Evolutionary conservation across 2,113 vertebrate species (phyloP).

Genomic region (Microcebus ravelobensis): DNA sequence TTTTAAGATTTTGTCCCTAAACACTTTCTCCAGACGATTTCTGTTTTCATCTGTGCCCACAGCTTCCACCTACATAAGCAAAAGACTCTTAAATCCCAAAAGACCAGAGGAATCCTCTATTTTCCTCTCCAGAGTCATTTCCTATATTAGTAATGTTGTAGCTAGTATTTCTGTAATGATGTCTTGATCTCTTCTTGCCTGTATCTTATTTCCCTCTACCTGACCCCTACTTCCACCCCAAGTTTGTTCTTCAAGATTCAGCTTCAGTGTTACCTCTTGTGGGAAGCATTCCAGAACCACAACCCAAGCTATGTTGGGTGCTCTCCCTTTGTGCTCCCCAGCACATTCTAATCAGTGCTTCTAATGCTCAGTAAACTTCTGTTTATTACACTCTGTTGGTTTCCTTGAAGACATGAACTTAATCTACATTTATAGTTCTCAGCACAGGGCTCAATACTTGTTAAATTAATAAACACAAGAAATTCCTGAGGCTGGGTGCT

Average conservation of each 20-base stretch:
- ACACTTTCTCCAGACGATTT: not conserved
- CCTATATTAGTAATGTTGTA: not conserved
- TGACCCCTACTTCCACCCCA: not conserved
- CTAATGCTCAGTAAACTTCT: not conserved
- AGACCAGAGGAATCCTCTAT: not conserved
- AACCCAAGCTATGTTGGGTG: not conserved
- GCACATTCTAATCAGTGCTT: not conserved
- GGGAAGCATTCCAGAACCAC: not conserved
- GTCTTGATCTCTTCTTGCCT: not conserved
- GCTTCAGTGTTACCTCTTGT: not conserved
- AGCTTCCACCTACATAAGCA: not conserved
- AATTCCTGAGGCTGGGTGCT: not conserved
- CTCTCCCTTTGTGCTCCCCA: not conserved
- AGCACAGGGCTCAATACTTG: conserved; percentile 1
- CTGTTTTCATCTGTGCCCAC: not conserved
- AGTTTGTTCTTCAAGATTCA: conserved; percentile 5
- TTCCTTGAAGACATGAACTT: not conserved
- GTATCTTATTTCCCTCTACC: not conserved
- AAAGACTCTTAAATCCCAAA: conserved; percentile 1
- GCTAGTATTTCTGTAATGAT: not conserved
- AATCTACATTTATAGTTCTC: not conserved
- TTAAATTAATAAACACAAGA: conserved; percentile 19
- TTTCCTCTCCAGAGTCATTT: not conserved
- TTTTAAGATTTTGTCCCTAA: not conserved
- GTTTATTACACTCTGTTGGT: not conserved